Percentiles rank a stretch among this genome's conserved stretches.
Conservation (phyloP, 2,888 invertebrate genomes). For the Acrobasis suavella region DNA sequence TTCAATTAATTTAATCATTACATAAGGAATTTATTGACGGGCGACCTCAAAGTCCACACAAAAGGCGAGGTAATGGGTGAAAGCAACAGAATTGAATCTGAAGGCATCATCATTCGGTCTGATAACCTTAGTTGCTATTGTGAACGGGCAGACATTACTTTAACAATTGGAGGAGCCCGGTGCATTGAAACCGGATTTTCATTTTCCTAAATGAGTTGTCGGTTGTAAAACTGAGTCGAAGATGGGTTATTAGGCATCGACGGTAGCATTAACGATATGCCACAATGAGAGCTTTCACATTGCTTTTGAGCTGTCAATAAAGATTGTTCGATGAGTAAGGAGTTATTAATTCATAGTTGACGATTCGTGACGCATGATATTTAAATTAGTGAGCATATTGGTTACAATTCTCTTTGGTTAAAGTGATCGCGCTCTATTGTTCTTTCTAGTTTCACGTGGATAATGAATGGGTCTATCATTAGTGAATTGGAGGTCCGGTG, state of each 20-base stretch:
- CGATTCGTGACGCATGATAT: conserved; percentile 37
- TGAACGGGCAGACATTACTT: conserved; percentile 56
- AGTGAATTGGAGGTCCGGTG: conserved; percentile 21
- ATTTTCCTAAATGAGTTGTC: conserved; percentile 77
- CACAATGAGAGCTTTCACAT: conserved; percentile 68
- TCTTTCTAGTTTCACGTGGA: conserved; percentile 21
- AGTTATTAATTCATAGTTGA: conserved; percentile 60
- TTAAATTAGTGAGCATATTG: conserved; percentile 32
- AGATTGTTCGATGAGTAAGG: conserved; percentile 55
- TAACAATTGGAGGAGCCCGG: conserved; percentile 65
- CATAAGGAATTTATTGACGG: conserved; percentile 47
- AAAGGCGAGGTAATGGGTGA: conserved; percentile 72
- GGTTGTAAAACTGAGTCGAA: conserved; percentile 50
- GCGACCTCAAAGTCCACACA: conserved; percentile 55
- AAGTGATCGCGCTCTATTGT: conserved; percentile 26
- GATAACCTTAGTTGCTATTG: conserved; percentile 74
- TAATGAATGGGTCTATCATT: conserved; percentile 22
- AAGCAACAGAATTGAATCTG: conserved; percentile 68
- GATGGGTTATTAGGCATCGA: conserved; percentile 66
- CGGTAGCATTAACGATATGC: conserved; percentile 61
- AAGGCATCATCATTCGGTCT: conserved; percentile 77
- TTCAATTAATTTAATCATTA: conserved; percentile 51
- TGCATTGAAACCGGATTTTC: conserved; percentile 68
- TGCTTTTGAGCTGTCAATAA: conserved; percentile 70
- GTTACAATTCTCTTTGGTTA: conserved; percentile 28